phyloP scores from a whole-genome alignment of 2,797 vertebrate species.

The Aeoliscus strigatus region DNA sequence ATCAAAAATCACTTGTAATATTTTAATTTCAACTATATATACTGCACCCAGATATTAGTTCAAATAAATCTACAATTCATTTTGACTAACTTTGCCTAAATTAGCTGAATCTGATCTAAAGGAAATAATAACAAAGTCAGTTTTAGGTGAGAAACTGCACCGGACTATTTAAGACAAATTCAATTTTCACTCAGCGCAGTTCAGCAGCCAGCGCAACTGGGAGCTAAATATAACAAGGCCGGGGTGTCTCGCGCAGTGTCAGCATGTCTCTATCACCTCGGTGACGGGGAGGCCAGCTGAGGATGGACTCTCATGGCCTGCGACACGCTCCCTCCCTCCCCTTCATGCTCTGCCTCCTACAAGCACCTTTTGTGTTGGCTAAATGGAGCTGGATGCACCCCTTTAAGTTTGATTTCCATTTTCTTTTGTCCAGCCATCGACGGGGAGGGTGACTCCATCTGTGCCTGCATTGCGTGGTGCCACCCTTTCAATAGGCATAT shows the following conservation, averaged over 20 bases:
- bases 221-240: constrained; percentile 35
- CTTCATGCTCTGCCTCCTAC: constrained; percentile 86
- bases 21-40: too few relatives aligned
- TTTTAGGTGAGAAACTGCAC: constrained; percentile 34
- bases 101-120: too few relatives aligned
- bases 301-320: constrained; percentile 83
- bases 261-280: constrained; percentile 66
- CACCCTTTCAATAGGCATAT: constrained; percentile 82
- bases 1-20: not conserved
- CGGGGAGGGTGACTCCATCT: constrained; percentile 84
- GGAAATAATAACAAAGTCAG: constrained; percentile 20
- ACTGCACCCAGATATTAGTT: too few relatives aligned
- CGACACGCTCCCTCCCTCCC: constrained; percentile 78
- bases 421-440: constrained; percentile 76
- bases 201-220: constrained; percentile 36
- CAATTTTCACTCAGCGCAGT: constrained; percentile 53
- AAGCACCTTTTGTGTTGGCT: constrained; percentile 85
- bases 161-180: constrained; percentile 51
- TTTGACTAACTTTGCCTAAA: too few relatives aligned
- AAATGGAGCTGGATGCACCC: constrained; percentile 79
- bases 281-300: constrained; percentile 80
- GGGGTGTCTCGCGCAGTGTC: constrained; percentile 56
- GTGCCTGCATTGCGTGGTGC: constrained; percentile 83
- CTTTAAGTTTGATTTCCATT: constrained; percentile 85
- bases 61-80: too few relatives aligned